Conservation (phyloP, 2,888 invertebrate species). For the Tineola bisselliella region DNA sequence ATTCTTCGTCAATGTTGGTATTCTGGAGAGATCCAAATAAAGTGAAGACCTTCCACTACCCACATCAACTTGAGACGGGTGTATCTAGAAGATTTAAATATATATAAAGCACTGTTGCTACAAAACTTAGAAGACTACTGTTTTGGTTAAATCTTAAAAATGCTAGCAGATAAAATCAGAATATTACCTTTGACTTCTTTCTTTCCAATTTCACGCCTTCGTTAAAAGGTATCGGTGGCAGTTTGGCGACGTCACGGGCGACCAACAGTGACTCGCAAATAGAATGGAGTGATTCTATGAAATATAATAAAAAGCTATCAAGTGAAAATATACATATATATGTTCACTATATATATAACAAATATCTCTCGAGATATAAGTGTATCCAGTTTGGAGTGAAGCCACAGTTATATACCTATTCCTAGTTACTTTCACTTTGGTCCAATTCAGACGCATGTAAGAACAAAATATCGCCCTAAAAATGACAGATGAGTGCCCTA, state of each 20-base stretch:
- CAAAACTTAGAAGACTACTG: no score
- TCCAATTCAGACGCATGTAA: no score
- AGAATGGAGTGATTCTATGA: constrained; percentile 86
- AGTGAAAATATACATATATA: no score
- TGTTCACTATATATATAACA: no score
- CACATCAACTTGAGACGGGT: constrained; percentile 33
- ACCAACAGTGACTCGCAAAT: constrained; percentile 89
- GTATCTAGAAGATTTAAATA: constrained; percentile 29
- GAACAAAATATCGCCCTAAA: no score
- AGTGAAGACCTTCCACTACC: constrained; percentile 62
- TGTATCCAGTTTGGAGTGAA: no score
- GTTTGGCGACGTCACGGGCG: constrained; percentile 77
- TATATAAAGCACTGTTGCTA: no score
- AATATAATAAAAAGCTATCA: constrained; percentile 9
- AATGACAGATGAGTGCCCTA: no score
- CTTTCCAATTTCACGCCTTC: constrained; percentile 77
- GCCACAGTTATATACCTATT: no score
- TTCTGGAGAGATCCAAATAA: constrained; percentile 70
- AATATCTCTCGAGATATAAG: no score
- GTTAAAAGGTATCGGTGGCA: constrained; percentile 72
- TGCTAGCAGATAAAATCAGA: neutral
- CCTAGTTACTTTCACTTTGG: no score
- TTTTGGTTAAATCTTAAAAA: no score
- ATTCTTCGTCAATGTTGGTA: constrained; percentile 77
- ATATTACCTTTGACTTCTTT: constrained; percentile 65